A percentile compares a stretch with the other conserved stretches of the same genome.
Evolutionary conservation across 2,797 vertebrate genomes (phyloP).

Genomic region (Anas georgica): DNA sequence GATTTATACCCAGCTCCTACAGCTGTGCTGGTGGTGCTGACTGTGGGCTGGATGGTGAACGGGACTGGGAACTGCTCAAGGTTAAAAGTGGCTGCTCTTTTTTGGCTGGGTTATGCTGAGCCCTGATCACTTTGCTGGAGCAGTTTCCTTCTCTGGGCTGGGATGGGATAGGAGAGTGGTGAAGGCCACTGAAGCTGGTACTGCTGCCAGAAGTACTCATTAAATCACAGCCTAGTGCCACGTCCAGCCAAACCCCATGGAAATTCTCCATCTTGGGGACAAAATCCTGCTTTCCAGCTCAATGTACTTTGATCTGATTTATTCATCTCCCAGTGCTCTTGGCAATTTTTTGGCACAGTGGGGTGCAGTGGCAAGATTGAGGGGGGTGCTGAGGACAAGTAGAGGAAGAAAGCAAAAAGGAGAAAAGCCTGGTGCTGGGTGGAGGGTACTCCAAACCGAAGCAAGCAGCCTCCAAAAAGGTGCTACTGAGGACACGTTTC

Average conservation of each 20-base stretch:
- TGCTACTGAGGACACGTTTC: not conserved
- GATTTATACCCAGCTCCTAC: not conserved
- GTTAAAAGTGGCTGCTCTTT: not conserved
- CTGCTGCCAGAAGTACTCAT: constrained; percentile 32
- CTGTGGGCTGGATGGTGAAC: not conserved
- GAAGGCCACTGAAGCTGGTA: constrained; percentile 25
- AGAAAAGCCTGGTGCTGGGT: not conserved
- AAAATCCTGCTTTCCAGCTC: constrained; percentile 20
- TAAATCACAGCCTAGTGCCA: not conserved
- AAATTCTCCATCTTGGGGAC: constrained; percentile 1
- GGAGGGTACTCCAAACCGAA: not conserved
- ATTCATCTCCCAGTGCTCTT: not conserved
- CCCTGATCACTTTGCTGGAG: not conserved
- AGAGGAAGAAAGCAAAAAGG: not conserved
- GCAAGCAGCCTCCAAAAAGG: not conserved
- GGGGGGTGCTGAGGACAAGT: not conserved
- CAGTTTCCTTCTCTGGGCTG: not conserved
- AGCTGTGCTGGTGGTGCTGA: not conserved
- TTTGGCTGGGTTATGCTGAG: not conserved
- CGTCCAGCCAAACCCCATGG: not conserved
- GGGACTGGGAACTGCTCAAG: not conserved
- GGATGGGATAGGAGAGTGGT: not conserved
- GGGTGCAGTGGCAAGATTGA: not conserved
- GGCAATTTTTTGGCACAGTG: constrained; percentile 1
- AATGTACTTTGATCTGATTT: not conserved